Percentiles rank a stretch among this genome's conserved stretches.
Conservation (phyloP, 2,888 invertebrate species). For the Cabera pusaria region DNA sequence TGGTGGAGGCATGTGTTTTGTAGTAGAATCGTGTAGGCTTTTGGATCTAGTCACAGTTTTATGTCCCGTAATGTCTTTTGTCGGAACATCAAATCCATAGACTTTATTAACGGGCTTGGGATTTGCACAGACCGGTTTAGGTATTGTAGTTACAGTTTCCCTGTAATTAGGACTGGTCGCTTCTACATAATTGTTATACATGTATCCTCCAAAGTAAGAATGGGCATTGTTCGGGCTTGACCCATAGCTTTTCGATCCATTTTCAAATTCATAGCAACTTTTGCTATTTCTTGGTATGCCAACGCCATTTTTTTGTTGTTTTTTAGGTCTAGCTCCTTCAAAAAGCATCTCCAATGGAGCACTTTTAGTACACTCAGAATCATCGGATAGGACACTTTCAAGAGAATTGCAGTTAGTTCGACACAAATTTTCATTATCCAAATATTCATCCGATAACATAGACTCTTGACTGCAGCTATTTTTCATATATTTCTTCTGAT, state of each 20-base stretch:
- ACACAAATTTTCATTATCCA: conserved; percentile 81
- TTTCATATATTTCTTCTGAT: conserved; percentile 85
- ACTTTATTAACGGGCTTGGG: conserved; percentile 52
- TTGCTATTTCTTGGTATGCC: conserved; percentile 70
- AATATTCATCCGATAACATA: conserved; percentile 87
- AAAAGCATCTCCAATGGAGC: conserved; percentile 90
- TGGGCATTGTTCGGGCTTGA: conserved; percentile 84
- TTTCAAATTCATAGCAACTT: conserved; percentile 79
- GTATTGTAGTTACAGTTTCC: conserved; percentile 47
- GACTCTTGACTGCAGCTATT: conserved; percentile 90
- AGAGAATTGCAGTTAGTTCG: conserved; percentile 89
- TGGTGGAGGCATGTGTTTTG: conserved; percentile 58
- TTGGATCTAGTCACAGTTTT: conserved; percentile 75
- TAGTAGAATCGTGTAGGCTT: conserved; percentile 71
- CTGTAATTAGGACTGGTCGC: conserved; percentile 36
- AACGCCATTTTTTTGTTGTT: conserved; percentile 49
- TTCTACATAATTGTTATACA: conserved; percentile 73
- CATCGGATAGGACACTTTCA: conserved; percentile 92
- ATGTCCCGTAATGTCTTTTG: conserved; percentile 56
- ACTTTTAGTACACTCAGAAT: conserved; percentile 90
- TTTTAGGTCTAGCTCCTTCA: conserved; percentile 78
- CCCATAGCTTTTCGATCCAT: conserved; percentile 85
- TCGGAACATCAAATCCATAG: conserved; percentile 66
- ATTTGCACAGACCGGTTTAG: conserved; percentile 21
- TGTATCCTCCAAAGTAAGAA: conserved; percentile 76